Conservation (phyloP, 2,888 invertebrate genomes). For the Caenorhabditis sp. region DNA sequence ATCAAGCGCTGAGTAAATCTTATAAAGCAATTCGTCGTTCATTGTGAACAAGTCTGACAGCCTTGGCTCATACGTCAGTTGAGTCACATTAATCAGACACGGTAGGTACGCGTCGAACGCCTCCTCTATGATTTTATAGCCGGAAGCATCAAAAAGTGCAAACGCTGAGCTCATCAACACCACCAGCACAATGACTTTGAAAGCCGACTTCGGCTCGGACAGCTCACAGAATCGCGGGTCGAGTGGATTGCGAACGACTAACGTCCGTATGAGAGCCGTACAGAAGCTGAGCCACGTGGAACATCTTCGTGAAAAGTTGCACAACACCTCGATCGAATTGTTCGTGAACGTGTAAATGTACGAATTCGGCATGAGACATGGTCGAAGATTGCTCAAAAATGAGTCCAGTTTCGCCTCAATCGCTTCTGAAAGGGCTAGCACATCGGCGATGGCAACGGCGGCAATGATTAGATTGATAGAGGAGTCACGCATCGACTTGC, state of each 20-base stretch:
- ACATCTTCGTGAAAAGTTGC: slow-evolving; percentile 5
- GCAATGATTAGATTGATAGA: slow-evolving; percentile 14
- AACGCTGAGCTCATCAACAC: not conserved
- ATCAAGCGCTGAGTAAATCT: not conserved
- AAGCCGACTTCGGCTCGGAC: not conserved
- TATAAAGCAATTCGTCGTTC: not conserved
- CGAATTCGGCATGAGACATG: not conserved
- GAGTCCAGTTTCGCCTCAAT: not conserved
- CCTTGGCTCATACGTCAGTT: not conserved
- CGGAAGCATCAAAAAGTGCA: not conserved
- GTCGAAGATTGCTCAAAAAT: not conserved
- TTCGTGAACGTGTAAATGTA: not conserved
- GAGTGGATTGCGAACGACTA: slow-evolving; percentile 10
- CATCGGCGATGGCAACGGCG: not conserved
- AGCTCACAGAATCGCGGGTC: not conserved
- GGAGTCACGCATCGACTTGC: slow-evolving; percentile 15
- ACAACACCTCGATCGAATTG: not conserved
- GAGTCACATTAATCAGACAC: too few species aligned
- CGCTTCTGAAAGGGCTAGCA: not conserved
- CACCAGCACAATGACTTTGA: not conserved
- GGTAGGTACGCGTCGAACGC: too few species aligned
- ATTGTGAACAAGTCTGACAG: slow-evolving; percentile 2
- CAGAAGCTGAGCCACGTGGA: slow-evolving; percentile 22
- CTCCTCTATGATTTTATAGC: not conserved
- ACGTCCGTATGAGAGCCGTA: slow-evolving; percentile 12